Evolutionary conservation across 2,113 vertebrate species (phyloP), one percentile per base, ranked within the genome.

Genomic region (Puffinus mauretanicus): DNA sequence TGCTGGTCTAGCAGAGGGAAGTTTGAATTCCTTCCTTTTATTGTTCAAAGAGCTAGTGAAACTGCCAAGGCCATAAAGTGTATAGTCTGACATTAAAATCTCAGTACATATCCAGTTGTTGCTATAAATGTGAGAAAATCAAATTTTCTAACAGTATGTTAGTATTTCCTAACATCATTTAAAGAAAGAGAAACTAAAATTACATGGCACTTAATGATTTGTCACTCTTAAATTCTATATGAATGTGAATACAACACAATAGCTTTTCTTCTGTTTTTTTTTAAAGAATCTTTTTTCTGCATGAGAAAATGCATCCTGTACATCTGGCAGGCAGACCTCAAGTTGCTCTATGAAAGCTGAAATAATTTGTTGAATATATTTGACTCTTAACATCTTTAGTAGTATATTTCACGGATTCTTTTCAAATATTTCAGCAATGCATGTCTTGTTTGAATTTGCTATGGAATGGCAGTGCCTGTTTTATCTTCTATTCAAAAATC

Each of bases 401-500:
- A 71, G 12, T 54, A 5, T 76, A 94, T 92, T 91, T 81, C 62
- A 78, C 49, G 5, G 26, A 36, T n/a, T 94, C 22, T 73, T 72
- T 94, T 91, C 46, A 89, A 88, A 61, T 71, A 75, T 67, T 85
- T 76, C 57, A 88, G 32, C 44, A 87, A 78, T 67, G 65, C 3
- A 86, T 40, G 57, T 67, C 71, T 82, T 85, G 10, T 54, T 90
- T 71, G 57, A 54, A 64, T 88, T 92, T 88, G 7, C 64, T 90
- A 27, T 94, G 38, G 60, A 96, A 94, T 72, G 47, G 40, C 40
- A 34, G 4, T 32, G 60, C 17, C 24, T 38, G 32, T 87, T 97
- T 96, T 57, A 91, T 70, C 32, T 95, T 94, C 82, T 95, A 17
- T 96, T 94, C 46, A 95, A 95, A 97, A 94, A 72, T 73, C 44